Evolutionary conservation across 2,797 vertebrate species (phyloP), one percentile per base, ranked within the genome.

Genomic region (Florisuga fusca): DNA sequence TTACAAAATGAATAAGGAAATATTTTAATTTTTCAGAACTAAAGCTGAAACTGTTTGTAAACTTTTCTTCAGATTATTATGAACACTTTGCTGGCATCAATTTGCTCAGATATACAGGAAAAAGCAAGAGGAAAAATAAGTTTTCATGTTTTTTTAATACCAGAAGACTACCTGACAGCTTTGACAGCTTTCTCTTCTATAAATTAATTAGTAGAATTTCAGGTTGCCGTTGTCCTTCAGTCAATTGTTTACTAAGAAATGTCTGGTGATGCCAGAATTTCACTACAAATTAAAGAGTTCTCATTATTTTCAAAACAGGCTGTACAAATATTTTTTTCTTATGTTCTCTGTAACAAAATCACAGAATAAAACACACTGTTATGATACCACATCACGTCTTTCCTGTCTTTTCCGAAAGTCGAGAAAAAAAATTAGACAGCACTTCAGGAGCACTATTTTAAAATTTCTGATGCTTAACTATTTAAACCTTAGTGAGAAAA

Each of bases 181-280:
- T 81, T 91, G 55, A 72, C 27, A 53, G 45, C 21, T 87, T 81
- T 87, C 31, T 18, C 3, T 75, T 61, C n/a, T 69, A 16, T 69
- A 90, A 92, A n/a, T 84, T 58, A 71, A 51, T 87, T 38, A 71
- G 26, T 61, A 77, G 68, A 85, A 83, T 77, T 87, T 77, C 33
- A 78, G 13, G 4, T 63, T 89, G 41, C 45, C 18, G 23, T 1
- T 64, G 29, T 67, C 17, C 10, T 87, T 87, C 3, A 3, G 31
- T 71, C 31, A 29, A 0, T 34, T 93, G 11, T 83, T 87, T 67
- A 11, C 73, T 62, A 58, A 34, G 38, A 38, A 18, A 9, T 58
- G 36, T 53, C 68, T 92, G 25, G 4, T 75, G 62, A 69, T 86
- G 33, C 43, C 38, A 71, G 38, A 66, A 81, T 94, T 84, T 78